phyloP scores from a whole-genome alignment of 2,888 invertebrate genomes.

The Drosophila paranaensis region DNA sequence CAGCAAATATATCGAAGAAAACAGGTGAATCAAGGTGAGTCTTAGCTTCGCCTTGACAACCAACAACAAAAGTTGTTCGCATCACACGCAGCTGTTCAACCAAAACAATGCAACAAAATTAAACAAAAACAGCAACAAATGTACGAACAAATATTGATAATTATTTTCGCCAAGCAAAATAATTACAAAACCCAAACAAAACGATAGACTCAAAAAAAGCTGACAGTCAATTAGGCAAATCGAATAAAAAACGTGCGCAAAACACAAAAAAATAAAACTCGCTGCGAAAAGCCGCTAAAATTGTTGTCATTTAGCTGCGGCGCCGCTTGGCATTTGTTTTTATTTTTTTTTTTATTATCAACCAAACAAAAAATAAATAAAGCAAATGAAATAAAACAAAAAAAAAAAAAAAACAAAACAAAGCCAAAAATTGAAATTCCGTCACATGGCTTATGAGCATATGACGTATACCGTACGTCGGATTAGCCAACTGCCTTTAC shows the following conservation, averaged over 20 bases:
- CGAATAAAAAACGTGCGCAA: conserved; percentile 37
- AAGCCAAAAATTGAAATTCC: conserved; percentile 5
- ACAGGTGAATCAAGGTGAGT: conserved; percentile 42
- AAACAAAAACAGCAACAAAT: conserved; percentile 3
- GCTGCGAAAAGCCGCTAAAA: conserved; percentile 11
- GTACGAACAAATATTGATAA: conserved; percentile 19
- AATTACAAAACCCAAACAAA: conserved; percentile 45
- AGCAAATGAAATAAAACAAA: neutral
- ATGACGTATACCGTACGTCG: conserved; percentile 53
- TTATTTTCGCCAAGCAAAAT: conserved; percentile 40
- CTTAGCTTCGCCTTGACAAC: conserved; percentile 42
- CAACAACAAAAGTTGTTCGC: conserved; percentile 52
- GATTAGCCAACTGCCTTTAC: neutral
- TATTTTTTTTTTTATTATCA: conserved; percentile 26
- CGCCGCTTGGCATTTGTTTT: conserved; percentile 27
- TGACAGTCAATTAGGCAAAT: conserved; percentile 45
- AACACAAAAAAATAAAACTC: conserved; percentile 9
- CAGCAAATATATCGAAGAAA: conserved; percentile 7
- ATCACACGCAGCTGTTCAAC: conserved; percentile 43
- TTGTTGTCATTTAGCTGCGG: conserved; percentile 3
- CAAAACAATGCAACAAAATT: conserved; percentile 18
- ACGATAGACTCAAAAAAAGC: neutral
- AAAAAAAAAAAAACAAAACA: neutral
- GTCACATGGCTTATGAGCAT: conserved; percentile 27
- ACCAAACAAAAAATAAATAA: neutral